These are phyloP conservation scores for Imbricaverruca yamaguchii DNA, from an alignment of 2,888 invertebrate species.

Conservation along the genomic window DNA sequence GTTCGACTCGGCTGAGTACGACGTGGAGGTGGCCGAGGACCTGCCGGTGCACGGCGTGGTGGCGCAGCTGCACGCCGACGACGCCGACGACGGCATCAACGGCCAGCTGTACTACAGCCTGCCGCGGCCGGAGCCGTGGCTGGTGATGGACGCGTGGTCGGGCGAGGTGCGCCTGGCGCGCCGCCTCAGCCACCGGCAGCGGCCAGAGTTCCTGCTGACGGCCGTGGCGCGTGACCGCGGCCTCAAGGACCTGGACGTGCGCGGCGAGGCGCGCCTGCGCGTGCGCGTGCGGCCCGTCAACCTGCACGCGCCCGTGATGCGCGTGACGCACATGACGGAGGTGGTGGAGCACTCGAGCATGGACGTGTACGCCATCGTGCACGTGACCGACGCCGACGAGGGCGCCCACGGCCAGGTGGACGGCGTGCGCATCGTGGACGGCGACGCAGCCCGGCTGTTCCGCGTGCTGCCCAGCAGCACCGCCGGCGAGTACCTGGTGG, in stretches of 20 bases:
- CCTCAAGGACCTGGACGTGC: conserved; percentile 49
- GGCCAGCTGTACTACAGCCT: conserved; percentile 96
- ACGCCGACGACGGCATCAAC: conserved; percentile 91
- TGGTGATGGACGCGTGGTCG: conserved; percentile 86
- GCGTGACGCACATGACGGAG: conserved; percentile 67
- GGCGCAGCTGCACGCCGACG: conserved; percentile 63
- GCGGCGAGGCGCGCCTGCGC: conserved; percentile 55
- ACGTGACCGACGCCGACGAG: conserved; percentile 70
- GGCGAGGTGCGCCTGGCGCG: conserved; percentile 78
- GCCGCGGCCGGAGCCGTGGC: conserved; percentile 67
- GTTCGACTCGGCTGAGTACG: conserved; percentile 83
- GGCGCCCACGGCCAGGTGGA: conserved; percentile 79
- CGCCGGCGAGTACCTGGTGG: conserved; percentile 53
- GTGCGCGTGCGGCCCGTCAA: conserved; percentile 57
- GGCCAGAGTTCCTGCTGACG: conserved; percentile 60
- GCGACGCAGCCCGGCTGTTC: conserved; percentile 84
- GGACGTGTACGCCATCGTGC: conserved; percentile 81
- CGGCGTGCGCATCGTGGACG: conserved; percentile 73
- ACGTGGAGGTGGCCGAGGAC: conserved; percentile 79
- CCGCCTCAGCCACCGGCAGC: conserved; percentile 62
- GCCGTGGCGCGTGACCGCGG: conserved; percentile 84
- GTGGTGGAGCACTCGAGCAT: conserved; percentile 69
- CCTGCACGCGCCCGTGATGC: conserved; percentile 74
- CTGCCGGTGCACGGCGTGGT: conserved; percentile 60
- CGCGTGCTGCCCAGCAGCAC: conserved; percentile 57